A percentile compares a stretch with the other conserved stretches of the same genome.
These are phyloP conservation scores for Eilema sororculum DNA, from an alignment of 2,888 invertebrate genomes.

Conservation along the genomic window DNA sequence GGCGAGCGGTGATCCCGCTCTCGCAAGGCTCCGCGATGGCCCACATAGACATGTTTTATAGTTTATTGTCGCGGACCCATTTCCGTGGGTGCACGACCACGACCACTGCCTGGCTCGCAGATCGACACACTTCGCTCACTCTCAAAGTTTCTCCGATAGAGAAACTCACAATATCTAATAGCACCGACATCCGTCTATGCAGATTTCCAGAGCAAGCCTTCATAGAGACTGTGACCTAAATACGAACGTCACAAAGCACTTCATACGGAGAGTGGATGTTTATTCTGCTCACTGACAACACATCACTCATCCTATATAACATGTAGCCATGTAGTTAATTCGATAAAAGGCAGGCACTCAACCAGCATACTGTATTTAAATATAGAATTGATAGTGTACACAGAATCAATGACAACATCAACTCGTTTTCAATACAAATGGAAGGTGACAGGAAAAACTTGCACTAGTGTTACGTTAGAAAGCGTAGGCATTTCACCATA, in stretches of 20 bases:
- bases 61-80: constrained; percentile 83
- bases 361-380: constrained; percentile 34
- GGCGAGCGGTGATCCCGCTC: constrained; percentile 64
- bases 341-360: constrained; percentile 29
- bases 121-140: constrained; percentile 81
- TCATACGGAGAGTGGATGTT: constrained; percentile 65
- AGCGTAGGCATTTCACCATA: constrained; percentile 85
- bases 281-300: constrained; percentile 57
- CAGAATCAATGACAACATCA: constrained; percentile 66
- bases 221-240: constrained; percentile 78
- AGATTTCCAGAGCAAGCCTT: constrained; percentile 85
- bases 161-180: constrained; percentile 85
- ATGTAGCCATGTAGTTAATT: constrained; percentile 25
- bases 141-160: constrained; percentile 85
- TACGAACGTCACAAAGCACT: constrained; percentile 70
- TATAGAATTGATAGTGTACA: constrained; percentile 45
- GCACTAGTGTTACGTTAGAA: constrained; percentile 84
- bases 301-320: constrained; percentile 41
- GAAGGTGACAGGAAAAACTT: constrained; percentile 80
- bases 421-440: constrained; percentile 83
- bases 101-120: constrained; percentile 65
- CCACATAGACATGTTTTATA: constrained; percentile 81
- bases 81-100: constrained; percentile 81
- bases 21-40: constrained; percentile 68
- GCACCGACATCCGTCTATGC: constrained; percentile 85